Evolutionary conservation across 1,140 invertebrate genomes (phyloP).

Genomic region (Brachystomella parvula): DNA sequence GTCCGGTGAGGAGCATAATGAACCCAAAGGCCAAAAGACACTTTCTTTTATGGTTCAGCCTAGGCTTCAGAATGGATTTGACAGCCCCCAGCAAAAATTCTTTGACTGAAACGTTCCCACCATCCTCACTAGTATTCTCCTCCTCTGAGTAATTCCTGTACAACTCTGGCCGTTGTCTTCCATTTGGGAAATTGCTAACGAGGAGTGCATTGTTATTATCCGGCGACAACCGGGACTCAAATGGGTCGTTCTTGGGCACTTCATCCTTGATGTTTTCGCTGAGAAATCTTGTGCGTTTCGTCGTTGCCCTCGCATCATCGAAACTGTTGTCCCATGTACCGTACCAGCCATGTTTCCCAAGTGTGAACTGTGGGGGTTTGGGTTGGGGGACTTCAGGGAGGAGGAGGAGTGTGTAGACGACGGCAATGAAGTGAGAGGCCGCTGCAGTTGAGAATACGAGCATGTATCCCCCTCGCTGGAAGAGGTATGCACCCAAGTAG

Average conservation of each 20-base stretch:
- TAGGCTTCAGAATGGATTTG: constrained; percentile 25
- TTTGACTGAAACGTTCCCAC: constrained; percentile 10
- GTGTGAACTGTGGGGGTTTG: constrained; percentile 7
- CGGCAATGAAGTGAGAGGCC: constrained; percentile 25
- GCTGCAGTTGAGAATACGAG: constrained; percentile 29
- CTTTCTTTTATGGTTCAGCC: constrained; percentile 34
- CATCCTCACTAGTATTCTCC: no score
- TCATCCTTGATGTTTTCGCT: constrained; percentile 32
- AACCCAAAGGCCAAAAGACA: constrained; percentile 30
- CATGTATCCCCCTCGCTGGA: constrained; percentile 29
- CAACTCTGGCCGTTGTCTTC: no score
- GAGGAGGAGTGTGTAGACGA: constrained; percentile 30
- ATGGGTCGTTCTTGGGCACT: no score
- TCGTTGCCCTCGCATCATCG: background rate
- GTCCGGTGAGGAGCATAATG: constrained; percentile 35
- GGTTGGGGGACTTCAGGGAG: constrained; percentile 36
- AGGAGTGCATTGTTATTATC: no score
- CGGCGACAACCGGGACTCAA: no score
- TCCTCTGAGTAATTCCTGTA: no score
- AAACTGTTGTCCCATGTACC: constrained; percentile 15
- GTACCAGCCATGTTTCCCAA: constrained; percentile 35
- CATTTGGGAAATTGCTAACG: no score
- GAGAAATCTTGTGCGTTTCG: constrained; percentile 26
- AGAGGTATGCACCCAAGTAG: constrained; percentile 32
- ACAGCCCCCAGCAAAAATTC: constrained; percentile 34